Evolutionary conservation across 2,113 vertebrate genomes (phyloP).

Genomic region (Theristicus caerulescens): DNA sequence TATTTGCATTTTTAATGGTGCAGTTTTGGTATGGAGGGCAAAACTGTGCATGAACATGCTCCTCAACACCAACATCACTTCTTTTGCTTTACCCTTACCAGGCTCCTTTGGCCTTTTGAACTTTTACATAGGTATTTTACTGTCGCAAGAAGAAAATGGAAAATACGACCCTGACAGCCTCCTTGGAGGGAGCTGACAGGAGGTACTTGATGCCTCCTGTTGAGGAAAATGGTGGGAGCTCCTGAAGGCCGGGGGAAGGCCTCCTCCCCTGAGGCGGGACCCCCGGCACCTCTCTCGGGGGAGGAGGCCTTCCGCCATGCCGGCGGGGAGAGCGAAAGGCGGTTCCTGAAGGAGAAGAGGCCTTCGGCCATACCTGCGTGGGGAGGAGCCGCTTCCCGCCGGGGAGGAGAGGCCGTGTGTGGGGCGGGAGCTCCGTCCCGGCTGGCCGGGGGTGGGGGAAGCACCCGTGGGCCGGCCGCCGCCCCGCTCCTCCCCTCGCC

Average conservation of each 20-base stretch:
- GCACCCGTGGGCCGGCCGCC: neutral
- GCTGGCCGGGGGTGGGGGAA: neutral
- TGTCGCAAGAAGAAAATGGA: neutral
- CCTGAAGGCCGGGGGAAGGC: neutral
- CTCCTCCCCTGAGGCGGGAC: fast-evolving
- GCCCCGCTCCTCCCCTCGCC: neutral
- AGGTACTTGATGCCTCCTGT: no score
- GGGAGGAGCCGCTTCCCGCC: neutral
- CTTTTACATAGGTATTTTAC: neutral
- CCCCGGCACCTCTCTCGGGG: fast-evolving
- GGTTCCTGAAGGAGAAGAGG: fast-evolving
- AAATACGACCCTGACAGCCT: no score
- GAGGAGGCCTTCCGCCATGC: fast-evolving
- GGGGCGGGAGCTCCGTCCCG: neutral
- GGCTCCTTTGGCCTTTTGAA: neutral
- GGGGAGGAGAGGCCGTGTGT: neutral
- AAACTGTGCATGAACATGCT: fast-evolving
- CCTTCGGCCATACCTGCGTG: neutral
- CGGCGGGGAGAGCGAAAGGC: fast-evolving
- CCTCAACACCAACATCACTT: neutral
- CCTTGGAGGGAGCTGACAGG: fast-evolving
- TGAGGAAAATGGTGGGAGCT: neutral
- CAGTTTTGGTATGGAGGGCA: no score
- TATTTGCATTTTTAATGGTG: neutral
- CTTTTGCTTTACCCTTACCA: neutral